Percentiles rank a stretch among this genome's conserved stretches.
These are phyloP conservation scores for Enteromius mattozi DNA, from an alignment of 2,797 vertebrate species.

Conservation along the genomic window DNA sequence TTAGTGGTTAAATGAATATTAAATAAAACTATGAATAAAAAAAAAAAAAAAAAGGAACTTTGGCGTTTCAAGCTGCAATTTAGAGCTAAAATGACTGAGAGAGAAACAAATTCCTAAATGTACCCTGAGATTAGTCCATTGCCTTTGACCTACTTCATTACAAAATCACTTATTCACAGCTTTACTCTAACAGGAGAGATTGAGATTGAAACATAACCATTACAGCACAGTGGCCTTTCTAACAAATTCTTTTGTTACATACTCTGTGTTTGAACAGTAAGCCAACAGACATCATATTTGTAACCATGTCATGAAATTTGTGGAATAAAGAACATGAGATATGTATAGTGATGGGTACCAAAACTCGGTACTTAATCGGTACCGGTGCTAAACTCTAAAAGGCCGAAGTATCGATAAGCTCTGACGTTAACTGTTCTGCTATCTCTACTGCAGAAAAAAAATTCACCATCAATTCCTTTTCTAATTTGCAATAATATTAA, in stretches of 20 bases:
- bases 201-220: constrained; percentile 40
- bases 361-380: too few species aligned
- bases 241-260: background rate
- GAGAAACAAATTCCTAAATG: constrained; percentile 26
- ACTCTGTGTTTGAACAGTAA: background rate
- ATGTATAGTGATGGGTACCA: too few species aligned
- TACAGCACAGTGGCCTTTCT: background rate
- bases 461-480: too few species aligned
- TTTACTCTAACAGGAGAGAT: constrained; percentile 17
- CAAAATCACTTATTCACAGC: constrained; percentile 40
- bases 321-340: background rate
- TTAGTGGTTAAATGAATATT: background rate
- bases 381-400: too few species aligned
- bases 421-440: too few species aligned
- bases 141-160: constrained; percentile 52
- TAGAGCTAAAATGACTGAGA: background rate
- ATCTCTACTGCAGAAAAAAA: too few species aligned
- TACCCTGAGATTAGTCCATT: constrained; percentile 47
- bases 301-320: background rate
- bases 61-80: background rate
- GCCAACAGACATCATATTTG: background rate
- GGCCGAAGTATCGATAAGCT: too few species aligned
- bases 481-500: too few species aligned
- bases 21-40: background rate
- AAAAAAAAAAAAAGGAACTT: background rate